phyloP scores from a whole-genome alignment of 2,888 invertebrate genomes.

The Pterobdella sp. region DNA sequence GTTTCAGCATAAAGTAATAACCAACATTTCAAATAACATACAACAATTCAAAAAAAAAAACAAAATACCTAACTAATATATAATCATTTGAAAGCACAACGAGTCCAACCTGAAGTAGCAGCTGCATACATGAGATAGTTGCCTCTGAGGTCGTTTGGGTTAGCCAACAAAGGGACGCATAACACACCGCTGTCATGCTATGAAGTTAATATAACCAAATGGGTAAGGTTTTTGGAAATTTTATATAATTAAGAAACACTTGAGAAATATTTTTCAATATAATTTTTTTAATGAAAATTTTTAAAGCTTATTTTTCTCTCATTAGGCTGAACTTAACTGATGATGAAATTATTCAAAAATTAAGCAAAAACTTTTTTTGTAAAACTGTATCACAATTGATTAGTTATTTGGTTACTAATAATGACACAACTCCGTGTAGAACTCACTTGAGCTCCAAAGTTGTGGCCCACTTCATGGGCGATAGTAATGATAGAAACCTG shows the following conservation, averaged over 20 bases:
- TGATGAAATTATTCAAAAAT: no score
- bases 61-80: background rate
- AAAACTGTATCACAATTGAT: no score
- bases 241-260: no score
- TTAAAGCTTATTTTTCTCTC: no score
- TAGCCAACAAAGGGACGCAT: constrained; percentile 34
- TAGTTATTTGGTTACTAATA: background rate
- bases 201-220: no score
- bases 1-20: no score
- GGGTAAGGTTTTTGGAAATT: no score
- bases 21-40: no score
- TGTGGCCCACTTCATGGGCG: constrained; percentile 98
- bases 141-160: constrained; percentile 67
- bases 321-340: no score
- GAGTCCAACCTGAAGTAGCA: constrained; percentile 85
- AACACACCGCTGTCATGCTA: constrained; percentile 71
- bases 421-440: background rate
- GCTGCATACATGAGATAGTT: constrained; percentile 99
- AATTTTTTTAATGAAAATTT: no score
- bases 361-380: no score
- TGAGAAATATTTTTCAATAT: no score
- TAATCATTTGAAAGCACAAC: background rate
- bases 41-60: background rate
- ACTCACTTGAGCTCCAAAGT: constrained; percentile 59
- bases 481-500: constrained; percentile 55